phyloP scores from a whole-genome alignment of 1,140 invertebrate genomes.

The Tetraneura akinire region DNA sequence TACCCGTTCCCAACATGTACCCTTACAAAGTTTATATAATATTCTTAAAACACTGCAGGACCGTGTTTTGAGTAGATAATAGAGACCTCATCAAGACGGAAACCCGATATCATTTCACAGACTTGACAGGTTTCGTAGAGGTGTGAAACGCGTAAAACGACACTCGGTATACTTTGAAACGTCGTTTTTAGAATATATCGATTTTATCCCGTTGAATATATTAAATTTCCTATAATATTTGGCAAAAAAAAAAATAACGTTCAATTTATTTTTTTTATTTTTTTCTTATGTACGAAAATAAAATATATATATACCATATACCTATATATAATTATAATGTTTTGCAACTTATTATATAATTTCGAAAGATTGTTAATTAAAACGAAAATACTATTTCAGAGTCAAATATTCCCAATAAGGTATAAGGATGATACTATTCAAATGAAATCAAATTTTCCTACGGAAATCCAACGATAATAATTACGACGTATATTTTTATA shows the following conservation, averaged over 20 bases:
- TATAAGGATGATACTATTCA: too few relatives aligned
- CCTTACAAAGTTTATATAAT: neutral
- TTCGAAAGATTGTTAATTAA: too few relatives aligned
- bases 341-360: too few relatives aligned
- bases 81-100: neutral
- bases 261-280: too few relatives aligned
- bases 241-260: neutral
- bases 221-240: constrained; percentile 28
- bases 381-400: too few relatives aligned
- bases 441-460: too few relatives aligned
- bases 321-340: too few relatives aligned
- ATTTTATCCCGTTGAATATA: neutral
- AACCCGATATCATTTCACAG: neutral
- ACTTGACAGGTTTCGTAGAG: constrained; percentile 36
- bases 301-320: too few relatives aligned
- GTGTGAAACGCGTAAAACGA: constrained; percentile 47
- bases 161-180: neutral
- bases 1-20: neutral
- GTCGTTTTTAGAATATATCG: neutral
- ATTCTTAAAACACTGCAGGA: neutral
- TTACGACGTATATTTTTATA: too few relatives aligned
- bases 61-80: constrained; percentile 19
- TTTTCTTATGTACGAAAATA: too few relatives aligned
- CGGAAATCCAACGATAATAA: too few relatives aligned
- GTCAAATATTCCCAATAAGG: too few relatives aligned